A percentile compares a stretch with the other conserved stretches of the same genome.
Evolutionary conservation across 2,888 invertebrate genomes (phyloP).

Genomic region (Odontomyia ornata): DNA sequence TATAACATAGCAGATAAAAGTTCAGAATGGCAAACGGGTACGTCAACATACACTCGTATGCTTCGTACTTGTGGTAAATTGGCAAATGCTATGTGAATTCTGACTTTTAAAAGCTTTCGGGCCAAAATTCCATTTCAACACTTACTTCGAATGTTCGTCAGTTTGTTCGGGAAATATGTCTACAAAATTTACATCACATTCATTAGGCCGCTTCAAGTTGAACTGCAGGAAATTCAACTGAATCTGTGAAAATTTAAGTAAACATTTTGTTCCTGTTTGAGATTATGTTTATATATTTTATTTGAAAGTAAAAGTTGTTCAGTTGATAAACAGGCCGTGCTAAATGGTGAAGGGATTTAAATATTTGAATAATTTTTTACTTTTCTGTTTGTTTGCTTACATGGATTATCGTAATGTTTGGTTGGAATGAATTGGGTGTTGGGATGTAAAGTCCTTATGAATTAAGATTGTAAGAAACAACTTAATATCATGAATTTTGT

Average conservation of each 20-base stretch:
- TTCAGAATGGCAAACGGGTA: background rate
- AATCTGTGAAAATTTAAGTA: slow-evolving; percentile 66
- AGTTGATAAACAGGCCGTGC: too few relatives aligned
- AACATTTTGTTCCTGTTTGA: too few relatives aligned
- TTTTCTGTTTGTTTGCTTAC: too few relatives aligned
- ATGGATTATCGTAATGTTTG: too few relatives aligned
- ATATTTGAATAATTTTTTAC: too few relatives aligned
- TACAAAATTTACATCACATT: slow-evolving; percentile 80
- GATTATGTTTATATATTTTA: too few relatives aligned
- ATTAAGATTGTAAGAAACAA: too few relatives aligned
- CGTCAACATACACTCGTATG: background rate
- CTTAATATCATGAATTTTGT: too few relatives aligned
- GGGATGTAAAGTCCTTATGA: too few relatives aligned
- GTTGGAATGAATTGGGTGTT: too few relatives aligned
- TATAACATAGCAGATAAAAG: background rate
- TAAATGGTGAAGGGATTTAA: too few relatives aligned
- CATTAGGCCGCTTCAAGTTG: slow-evolving; percentile 75
- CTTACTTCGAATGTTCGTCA: slow-evolving; percentile 68
- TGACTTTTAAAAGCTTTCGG: background rate
- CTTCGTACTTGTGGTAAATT: background rate
- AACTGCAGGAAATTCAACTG: slow-evolving; percentile 74
- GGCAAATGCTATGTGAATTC: slow-evolving; percentile 29
- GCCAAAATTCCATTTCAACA: slow-evolving; percentile 1
- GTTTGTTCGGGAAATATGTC: slow-evolving; percentile 75
- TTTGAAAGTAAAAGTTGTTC: too few relatives aligned